Conservation (phyloP, 1,140 invertebrate species). For the Lerema accius region DNA sequence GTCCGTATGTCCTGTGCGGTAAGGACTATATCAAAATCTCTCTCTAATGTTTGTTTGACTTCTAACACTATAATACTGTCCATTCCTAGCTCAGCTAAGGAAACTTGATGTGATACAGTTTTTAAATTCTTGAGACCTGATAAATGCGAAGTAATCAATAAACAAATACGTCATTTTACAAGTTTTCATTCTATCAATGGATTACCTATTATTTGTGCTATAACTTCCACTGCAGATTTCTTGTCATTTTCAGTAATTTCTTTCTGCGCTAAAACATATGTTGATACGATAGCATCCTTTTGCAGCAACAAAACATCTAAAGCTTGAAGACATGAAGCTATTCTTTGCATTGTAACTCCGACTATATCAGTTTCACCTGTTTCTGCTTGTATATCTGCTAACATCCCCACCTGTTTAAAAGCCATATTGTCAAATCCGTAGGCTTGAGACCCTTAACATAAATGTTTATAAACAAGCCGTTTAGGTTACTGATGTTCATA, state of each 20-base stretch:
- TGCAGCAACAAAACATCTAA: too few relatives aligned
- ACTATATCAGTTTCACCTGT: slow-evolving; percentile 89
- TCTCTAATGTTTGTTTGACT: slow-evolving; percentile 92
- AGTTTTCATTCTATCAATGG: too few relatives aligned
- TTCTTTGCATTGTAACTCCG: slow-evolving; percentile 93
- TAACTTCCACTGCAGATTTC: slow-evolving; percentile 85
- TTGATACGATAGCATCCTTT: slow-evolving; percentile 61
- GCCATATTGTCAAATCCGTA: too few relatives aligned
- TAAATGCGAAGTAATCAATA: too few relatives aligned
- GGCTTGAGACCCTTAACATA: too few relatives aligned
- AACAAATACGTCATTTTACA: too few relatives aligned
- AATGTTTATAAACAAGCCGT: too few relatives aligned
- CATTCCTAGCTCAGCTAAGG: slow-evolving; percentile 93
- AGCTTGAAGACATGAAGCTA: slow-evolving; percentile 88
- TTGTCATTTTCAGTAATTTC: slow-evolving; percentile 79
- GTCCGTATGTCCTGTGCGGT: slow-evolving; percentile 90
- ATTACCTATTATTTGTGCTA: slow-evolving; percentile 85
- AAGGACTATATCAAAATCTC: slow-evolving; percentile 91
- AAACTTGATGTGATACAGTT: slow-evolving; percentile 79
- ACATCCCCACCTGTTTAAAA: slow-evolving; percentile 83
- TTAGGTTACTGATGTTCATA: too few relatives aligned
- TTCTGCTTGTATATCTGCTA: slow-evolving; percentile 91
- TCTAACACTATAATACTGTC: slow-evolving; percentile 96
- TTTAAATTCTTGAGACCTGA: slow-evolving; percentile 79
- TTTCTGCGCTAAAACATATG: slow-evolving; percentile 91